Conservation (phyloP, 2,113 vertebrate genomes). For the Zapus hudsonius region DNA sequence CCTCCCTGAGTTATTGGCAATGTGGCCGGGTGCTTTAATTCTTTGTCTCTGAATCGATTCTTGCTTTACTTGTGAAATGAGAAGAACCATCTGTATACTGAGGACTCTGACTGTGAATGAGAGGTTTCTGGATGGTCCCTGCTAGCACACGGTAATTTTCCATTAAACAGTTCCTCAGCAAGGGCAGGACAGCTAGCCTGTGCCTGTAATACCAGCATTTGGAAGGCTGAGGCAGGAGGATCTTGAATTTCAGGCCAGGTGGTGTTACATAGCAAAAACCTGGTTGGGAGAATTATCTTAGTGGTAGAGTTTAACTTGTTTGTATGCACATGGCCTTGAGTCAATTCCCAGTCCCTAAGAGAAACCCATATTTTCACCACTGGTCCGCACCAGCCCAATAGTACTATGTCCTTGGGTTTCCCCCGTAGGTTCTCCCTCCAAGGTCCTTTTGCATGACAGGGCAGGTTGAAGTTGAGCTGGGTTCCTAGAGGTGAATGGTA, state of each 20-base stretch:
- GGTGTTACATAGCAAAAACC: neutral
- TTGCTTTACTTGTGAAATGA: neutral
- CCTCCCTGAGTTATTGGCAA: neutral
- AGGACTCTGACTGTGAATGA: neutral
- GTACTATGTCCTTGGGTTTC: neutral
- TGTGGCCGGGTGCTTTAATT: neutral
- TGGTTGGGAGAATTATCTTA: neutral
- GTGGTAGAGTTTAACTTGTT: neutral
- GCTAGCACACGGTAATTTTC: neutral
- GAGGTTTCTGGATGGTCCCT: neutral
- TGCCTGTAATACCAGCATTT: neutral
- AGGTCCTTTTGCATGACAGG: neutral
- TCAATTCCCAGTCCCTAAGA: neutral
- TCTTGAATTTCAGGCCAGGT: neutral
- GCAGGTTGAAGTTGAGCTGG: neutral
- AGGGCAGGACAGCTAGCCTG: neutral
- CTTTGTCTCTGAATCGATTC: neutral
- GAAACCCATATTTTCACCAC: neutral
- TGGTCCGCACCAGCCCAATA: neutral
- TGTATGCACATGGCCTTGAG: neutral
- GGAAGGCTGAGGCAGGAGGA: neutral
- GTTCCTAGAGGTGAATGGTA: neutral
- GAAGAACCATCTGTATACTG: neutral
- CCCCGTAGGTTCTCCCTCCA: neutral
- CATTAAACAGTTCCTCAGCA: neutral